Evolutionary conservation across 2,888 invertebrate species (phyloP).

Genomic region (Cerastis rubricosa): DNA sequence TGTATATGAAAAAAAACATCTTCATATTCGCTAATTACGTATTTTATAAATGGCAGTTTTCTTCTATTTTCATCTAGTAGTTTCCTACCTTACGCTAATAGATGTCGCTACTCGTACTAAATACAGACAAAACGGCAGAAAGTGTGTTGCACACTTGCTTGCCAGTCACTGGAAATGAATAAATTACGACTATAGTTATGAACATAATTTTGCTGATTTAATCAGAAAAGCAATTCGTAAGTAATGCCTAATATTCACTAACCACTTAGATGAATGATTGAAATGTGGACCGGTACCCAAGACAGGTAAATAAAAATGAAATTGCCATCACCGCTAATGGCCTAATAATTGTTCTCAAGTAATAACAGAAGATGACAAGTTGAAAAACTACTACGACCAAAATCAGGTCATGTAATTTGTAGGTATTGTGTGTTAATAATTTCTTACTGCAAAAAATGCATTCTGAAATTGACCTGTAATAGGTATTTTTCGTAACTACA

Average conservation of each 20-base stretch:
- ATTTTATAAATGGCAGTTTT: constrained; percentile 56
- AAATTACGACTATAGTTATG: background rate
- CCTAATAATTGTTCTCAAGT: background rate
- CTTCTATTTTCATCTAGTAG: constrained; percentile 59
- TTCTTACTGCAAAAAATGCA: background rate
- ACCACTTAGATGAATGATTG: constrained; percentile 15
- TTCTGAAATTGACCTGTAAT: background rate
- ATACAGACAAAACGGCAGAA: background rate
- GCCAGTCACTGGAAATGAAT: background rate
- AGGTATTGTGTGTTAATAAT: constrained; percentile 11
- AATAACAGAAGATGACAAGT: background rate
- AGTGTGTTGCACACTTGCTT: constrained; percentile 16
- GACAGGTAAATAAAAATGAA: background rate
- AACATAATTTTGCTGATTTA: constrained; percentile 27
- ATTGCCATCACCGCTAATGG: background rate
- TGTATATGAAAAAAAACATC: constrained; percentile 19
- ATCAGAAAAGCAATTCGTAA: constrained; percentile 30
- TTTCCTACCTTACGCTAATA: constrained; percentile 64
- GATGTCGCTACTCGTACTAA: constrained; percentile 63
- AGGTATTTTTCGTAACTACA: background rate
- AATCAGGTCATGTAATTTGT: constrained; percentile 9
- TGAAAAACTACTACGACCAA: background rate
- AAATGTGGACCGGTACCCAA: background rate
- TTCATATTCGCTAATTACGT: constrained; percentile 52
- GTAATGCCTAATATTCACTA: constrained; percentile 8